Conservation (phyloP, 2,888 invertebrate genomes). For the Drosophila pegasa region DNA sequence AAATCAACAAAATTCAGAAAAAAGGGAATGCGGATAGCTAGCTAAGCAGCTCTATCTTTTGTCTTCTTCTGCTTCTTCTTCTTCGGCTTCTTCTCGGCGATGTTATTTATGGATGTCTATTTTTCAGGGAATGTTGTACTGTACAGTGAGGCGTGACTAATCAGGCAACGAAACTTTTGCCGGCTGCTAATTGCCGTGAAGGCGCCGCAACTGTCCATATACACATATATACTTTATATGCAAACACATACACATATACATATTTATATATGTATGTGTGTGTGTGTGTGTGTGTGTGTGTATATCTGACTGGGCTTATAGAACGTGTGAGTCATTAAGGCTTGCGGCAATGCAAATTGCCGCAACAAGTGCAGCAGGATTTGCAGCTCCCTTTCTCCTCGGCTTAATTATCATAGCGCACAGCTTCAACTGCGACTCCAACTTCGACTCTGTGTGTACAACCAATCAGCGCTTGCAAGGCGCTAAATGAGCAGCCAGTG, state of each 20-base stretch:
- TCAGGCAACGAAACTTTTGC: conserved; percentile 64
- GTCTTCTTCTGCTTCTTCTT: conserved; percentile 8
- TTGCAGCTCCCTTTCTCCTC: conserved; percentile 17
- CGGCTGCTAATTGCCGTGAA: conserved; percentile 75
- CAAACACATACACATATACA: background rate
- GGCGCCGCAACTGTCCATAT: conserved; percentile 59
- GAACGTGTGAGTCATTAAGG: conserved; percentile 53
- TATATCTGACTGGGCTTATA: background rate
- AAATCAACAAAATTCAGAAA: conserved; percentile 35
- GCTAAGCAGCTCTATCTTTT: conserved; percentile 12
- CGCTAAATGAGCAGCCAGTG: conserved; percentile 64
- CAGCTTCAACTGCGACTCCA: conserved; percentile 9
- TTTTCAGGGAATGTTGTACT: conserved; percentile 59
- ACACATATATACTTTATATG: conserved; percentile 9
- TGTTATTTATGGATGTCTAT: conserved; percentile 74
- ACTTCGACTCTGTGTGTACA: conserved; percentile 58
- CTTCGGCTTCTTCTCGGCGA: conserved; percentile 10
- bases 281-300: background rate
- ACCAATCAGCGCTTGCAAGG: conserved; percentile 72
- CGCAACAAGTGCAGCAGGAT: conserved; percentile 72
- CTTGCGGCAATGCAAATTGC: conserved; percentile 68
- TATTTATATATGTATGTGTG: background rate
- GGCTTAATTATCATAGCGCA: conserved; percentile 76
- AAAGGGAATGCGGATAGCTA: conserved; percentile 31
- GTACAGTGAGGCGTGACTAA: conserved; percentile 72